Evolutionary conservation across 2,888 invertebrate genomes (phyloP).

Genomic region (Meganola albula): DNA sequence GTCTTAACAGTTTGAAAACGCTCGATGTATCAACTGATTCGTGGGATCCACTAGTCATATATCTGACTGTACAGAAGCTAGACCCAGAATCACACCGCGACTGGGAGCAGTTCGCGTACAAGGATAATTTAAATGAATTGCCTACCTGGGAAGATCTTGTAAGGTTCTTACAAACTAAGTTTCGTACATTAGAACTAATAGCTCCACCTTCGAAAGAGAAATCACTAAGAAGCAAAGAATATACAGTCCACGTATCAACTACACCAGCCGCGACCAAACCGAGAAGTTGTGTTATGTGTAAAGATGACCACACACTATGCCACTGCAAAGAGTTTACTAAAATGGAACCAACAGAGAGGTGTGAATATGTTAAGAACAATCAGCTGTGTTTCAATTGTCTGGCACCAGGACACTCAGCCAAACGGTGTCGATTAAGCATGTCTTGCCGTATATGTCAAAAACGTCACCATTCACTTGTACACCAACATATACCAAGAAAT

Average conservation of each 20-base stretch:
- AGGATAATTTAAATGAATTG: constrained; percentile 1
- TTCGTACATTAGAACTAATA: constrained; percentile 6
- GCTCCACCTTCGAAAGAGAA: constrained; percentile 1
- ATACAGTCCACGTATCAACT: constrained; percentile 5
- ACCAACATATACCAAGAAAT: constrained; percentile 10
- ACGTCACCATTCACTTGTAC: constrained; percentile 25
- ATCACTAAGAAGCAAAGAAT: constrained; percentile 2
- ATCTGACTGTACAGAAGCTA: constrained; percentile 16
- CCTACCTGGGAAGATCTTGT: constrained; percentile 6
- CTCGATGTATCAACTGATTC: constrained; percentile 8
- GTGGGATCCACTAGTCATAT: constrained; percentile 20
- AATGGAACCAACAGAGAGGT: constrained; percentile 12
- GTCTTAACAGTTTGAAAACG: constrained; percentile 16
- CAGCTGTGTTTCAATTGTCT: constrained; percentile 26
- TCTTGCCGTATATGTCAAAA: constrained; percentile 19
- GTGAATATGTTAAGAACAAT: constrained; percentile 15
- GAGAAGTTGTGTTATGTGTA: constrained; percentile 12
- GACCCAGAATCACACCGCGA: constrained; percentile 20
- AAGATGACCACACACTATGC: constrained; percentile 17
- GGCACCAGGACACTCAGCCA: constrained; percentile 18
- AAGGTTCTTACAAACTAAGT: constrained; percentile 5
- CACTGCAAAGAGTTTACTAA: constrained; percentile 25
- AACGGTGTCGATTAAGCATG: constrained; percentile 13
- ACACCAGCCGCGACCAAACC: neutral
- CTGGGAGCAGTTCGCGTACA: constrained; percentile 17